Conservation (phyloP, 2,888 invertebrate species). For the Chaetogeoica ovagalla region DNA sequence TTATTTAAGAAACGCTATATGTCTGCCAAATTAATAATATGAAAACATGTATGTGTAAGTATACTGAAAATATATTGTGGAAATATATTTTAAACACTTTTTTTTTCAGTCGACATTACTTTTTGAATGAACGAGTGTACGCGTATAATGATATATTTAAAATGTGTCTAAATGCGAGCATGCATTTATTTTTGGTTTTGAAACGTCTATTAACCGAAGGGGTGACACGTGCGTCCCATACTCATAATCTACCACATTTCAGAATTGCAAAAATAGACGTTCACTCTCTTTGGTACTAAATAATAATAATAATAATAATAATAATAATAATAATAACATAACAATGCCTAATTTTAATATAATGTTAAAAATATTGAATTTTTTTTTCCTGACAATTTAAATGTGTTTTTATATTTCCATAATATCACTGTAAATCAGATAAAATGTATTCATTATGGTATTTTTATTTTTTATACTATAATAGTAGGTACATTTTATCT, state of each 20-base stretch:
- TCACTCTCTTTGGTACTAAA: not conserved
- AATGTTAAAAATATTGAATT: not conserved
- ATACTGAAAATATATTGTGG: not conserved
- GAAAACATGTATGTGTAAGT: too few relatives aligned
- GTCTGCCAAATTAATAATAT: too few relatives aligned
- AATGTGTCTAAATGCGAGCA: not conserved
- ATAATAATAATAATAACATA: too few relatives aligned
- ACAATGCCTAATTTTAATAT: not conserved
- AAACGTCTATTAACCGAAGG: conserved; percentile 11
- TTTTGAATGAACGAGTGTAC: not conserved
- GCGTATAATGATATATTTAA: not conserved
- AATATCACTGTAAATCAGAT: too few relatives aligned
- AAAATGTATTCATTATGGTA: too few relatives aligned
- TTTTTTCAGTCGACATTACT: not conserved
- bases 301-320: not conserved
- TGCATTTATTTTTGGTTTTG: conserved; percentile 37
- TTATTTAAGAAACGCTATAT: too few relatives aligned
- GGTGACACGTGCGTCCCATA: conserved; percentile 25
- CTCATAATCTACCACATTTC: conserved; percentile 17
- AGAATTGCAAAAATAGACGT: conserved; percentile 21
- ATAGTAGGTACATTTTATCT: too few relatives aligned
- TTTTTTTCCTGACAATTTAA: too few relatives aligned
- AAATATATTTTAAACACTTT: not conserved
- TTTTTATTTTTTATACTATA: too few relatives aligned
- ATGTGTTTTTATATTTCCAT: too few relatives aligned